Conservation (phyloP, 2,888 invertebrate genomes). For the Melinaea marsaeus region DNA sequence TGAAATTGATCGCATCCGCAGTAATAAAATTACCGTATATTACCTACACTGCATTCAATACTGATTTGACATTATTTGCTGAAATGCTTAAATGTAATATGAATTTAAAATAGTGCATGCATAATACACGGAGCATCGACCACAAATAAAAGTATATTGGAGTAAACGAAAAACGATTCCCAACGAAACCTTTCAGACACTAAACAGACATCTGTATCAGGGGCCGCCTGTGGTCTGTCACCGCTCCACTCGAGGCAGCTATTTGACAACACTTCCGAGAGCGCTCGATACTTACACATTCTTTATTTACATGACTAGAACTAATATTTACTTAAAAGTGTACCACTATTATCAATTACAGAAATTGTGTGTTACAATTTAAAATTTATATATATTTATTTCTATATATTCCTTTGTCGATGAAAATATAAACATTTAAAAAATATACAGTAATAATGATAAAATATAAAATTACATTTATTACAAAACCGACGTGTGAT, state of each 20-base stretch:
- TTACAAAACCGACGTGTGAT: too few relatives aligned
- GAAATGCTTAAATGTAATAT: background rate
- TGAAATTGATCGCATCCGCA: background rate
- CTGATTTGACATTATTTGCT: background rate
- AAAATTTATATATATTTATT: too few relatives aligned
- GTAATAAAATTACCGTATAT: background rate
- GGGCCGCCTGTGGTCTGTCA: background rate
- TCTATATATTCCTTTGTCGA: too few relatives aligned
- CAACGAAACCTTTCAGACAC: background rate
- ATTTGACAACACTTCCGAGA: conserved; percentile 7
- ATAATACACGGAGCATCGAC: too few relatives aligned
- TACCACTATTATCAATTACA: background rate
- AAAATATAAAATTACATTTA: too few relatives aligned
- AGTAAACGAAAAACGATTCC: background rate
- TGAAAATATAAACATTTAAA: too few relatives aligned
- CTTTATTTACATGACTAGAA: background rate
- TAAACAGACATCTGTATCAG: background rate
- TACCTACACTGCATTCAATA: background rate
- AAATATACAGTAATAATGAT: too few relatives aligned
- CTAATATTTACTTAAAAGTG: background rate
- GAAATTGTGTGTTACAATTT: background rate
- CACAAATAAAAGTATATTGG: too few relatives aligned
- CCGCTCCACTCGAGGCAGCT: conserved; percentile 2
- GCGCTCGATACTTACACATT: background rate
- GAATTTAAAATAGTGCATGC: background rate